These are phyloP conservation scores for Telmatherina bonti DNA, from an alignment of 2,797 vertebrate species.

Conservation along the genomic window DNA sequence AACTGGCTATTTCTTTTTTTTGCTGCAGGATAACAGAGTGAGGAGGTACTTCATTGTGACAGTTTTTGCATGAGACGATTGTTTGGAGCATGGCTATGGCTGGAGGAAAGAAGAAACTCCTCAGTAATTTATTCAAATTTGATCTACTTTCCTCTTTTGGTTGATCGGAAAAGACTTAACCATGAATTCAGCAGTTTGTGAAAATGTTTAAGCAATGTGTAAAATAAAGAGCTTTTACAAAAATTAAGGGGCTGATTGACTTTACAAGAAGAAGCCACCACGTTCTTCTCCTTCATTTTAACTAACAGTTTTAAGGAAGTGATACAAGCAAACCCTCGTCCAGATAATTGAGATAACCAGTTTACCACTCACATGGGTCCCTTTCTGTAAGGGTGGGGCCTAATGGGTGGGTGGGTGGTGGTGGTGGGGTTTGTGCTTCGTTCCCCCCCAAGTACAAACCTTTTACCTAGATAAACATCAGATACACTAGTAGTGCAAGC, in stretches of 20 bases:
- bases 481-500: neutral
- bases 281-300: neutral
- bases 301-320: neutral
- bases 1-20: neutral
- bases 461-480: neutral
- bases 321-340: neutral
- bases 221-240: slow-evolving; percentile 83
- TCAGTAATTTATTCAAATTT: neutral
- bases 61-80: neutral
- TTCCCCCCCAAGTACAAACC: too few relatives aligned
- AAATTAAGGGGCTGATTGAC: slow-evolving; percentile 21
- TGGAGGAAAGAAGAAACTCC: neutral
- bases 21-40: neutral
- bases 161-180: slow-evolving; percentile 39
- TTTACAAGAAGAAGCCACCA: neutral
- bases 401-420: too few relatives aligned
- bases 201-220: slow-evolving; percentile 75
- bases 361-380: neutral
- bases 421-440: too few relatives aligned
- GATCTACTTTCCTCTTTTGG: slow-evolving; percentile 35
- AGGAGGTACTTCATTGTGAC: neutral
- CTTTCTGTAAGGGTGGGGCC: too few relatives aligned
- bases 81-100: neutral
- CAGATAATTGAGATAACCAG: neutral
- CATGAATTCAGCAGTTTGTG: slow-evolving; percentile 61